Evolutionary conservation across 2,888 invertebrate genomes (phyloP).

Genomic region (Eulithis testata): DNA sequence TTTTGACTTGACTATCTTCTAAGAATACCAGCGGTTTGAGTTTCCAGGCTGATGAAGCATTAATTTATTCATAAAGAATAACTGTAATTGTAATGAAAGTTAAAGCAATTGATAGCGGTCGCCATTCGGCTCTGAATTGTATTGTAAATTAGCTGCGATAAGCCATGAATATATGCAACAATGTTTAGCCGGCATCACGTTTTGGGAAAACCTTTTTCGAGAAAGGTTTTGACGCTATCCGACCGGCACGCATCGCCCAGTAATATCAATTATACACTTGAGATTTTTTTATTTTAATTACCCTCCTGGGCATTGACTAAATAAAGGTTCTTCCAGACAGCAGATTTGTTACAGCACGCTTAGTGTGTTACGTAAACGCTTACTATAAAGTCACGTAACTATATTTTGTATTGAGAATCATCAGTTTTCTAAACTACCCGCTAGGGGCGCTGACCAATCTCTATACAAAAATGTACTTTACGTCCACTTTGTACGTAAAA

Average conservation of each 20-base stretch:
- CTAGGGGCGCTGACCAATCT: too few relatives aligned
- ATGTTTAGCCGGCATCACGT: too few relatives aligned
- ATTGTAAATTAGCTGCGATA: not conserved
- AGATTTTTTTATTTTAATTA: not conserved
- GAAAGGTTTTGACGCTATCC: too few relatives aligned
- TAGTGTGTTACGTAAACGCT: too few relatives aligned
- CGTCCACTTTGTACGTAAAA: too few relatives aligned
- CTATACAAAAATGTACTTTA: too few relatives aligned
- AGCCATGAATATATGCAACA: not conserved
- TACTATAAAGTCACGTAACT: too few relatives aligned
- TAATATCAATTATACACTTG: too few relatives aligned
- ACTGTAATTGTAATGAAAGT: conserved; percentile 12
- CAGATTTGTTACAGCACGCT: not conserved
- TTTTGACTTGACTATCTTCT: not conserved
- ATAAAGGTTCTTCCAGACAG: conserved; percentile 8
- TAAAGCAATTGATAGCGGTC: conserved; percentile 25
- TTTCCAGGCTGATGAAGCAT: conserved; percentile 32
- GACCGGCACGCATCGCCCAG: too few relatives aligned
- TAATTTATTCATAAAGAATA: conserved; percentile 24
- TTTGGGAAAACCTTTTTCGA: too few relatives aligned
- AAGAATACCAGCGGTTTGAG: conserved; percentile 1
- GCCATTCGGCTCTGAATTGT: conserved; percentile 15
- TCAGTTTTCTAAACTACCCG: too few relatives aligned
- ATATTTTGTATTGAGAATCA: too few relatives aligned
- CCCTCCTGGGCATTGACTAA: not conserved